Base-by-base conservation (phyloP, 1,140 invertebrate genomes). In the Neomicropteryx cornuta region DNA sequence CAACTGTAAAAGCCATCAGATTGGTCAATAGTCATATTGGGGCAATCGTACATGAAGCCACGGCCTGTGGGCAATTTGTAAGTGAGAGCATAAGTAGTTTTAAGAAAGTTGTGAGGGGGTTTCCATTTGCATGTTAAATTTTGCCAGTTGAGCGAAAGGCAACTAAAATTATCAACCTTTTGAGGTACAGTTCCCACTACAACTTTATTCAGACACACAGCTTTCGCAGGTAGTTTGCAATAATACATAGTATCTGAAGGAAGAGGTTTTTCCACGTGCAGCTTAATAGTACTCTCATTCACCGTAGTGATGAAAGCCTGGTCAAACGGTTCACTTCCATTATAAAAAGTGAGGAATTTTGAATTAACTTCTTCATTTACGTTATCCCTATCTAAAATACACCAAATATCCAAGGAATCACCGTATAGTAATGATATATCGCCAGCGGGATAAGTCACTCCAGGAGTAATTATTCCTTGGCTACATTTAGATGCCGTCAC, bases 61-160 rank as follows among this genome's bases (percentile, higher is more conserved):
- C 19, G 27, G 27, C 39, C 49, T 41, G 58, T 56, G 0, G 53
- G 51, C 33, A 72, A 46, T 40, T 52, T 50, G 32, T 62, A 74
- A 6, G 46, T 49, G n/a, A 75, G 41, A 1, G 50, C 52, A 44
- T 69, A 74, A 6, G 44, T 55, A 3, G 75, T 76, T 23, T 51
- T 48, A 3, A 77, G 50, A 39, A 54, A 67, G 56, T 74, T 73
- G 1, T 56, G 43, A 3, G 58, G 54, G n/a, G 66, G 60, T 3
- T 51, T 61, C 73, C 75, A 79, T 3, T 58, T 55, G 42, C 76
- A 79, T 0, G 50, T 69, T 13, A 79, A 48, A 46, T 68, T 75
- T 36, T 76, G 55, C 71, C 70, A 78, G 48, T 78, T 76, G 14
- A 62, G 42, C 13, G 71, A 71, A 14, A 71, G 48, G 40, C 77